Percentiles rank a stretch among this genome's conserved stretches.
Conservation (phyloP, 2,888 invertebrate species). For the Agrotis ipsilon region DNA sequence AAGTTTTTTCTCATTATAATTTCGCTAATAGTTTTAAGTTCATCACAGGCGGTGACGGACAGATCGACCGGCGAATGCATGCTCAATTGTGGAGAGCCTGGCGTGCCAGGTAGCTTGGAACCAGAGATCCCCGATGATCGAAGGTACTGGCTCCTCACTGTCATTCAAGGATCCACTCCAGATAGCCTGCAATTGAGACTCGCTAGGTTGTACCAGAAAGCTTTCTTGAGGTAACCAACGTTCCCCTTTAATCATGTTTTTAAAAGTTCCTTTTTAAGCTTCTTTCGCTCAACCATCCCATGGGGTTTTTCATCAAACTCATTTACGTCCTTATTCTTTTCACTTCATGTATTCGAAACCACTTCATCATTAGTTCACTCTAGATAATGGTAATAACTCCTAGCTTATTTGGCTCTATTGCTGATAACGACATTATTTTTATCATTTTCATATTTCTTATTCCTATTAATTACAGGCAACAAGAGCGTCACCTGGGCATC, state of each 20-base stretch:
- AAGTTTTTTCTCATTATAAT: constrained; percentile 3
- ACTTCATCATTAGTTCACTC: neutral
- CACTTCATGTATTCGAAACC: neutral
- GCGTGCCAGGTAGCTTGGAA: constrained; percentile 86
- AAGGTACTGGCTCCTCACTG: constrained; percentile 96
- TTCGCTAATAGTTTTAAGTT: constrained; percentile 29
- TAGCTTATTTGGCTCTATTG: constrained; percentile 49
- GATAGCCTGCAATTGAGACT: constrained; percentile 94
- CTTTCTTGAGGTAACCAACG: constrained; percentile 93
- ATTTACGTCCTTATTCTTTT: neutral
- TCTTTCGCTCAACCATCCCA: constrained; percentile 19
- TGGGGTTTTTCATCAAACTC: constrained; percentile 13
- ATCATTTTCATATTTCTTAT: constrained; percentile 9
- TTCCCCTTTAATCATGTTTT: constrained; percentile 31
- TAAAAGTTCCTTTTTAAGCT: constrained; percentile 34
- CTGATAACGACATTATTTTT: neutral
- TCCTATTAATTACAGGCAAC: constrained; percentile 91
- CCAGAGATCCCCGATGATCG: constrained; percentile 92
- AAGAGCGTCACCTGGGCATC: constrained; percentile 95
- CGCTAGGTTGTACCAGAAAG: constrained; percentile 95
- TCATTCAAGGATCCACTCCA: constrained; percentile 92
- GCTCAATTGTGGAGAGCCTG: constrained; percentile 87
- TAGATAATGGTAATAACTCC: neutral
- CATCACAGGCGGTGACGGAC: constrained; percentile 86
- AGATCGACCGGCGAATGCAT: constrained; percentile 89